Base-by-base conservation (phyloP, 2,888 invertebrate genomes). In the Rhagophthalmus giganteus region DNA sequence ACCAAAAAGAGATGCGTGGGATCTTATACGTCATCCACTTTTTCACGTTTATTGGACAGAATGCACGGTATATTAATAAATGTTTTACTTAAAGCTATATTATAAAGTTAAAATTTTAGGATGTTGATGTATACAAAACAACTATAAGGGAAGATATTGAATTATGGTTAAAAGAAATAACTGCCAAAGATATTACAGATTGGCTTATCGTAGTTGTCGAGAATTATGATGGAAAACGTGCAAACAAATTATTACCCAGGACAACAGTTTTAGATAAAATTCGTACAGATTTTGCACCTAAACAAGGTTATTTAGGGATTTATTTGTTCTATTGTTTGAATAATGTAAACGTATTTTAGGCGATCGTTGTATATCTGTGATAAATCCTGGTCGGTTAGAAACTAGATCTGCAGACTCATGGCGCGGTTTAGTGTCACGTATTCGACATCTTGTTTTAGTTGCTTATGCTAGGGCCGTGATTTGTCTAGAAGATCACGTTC, bases 11-110 rank as follows among this genome's bases (percentile, higher is more conserved):
- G 83, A 82, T 45, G 83, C 86, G 70, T 85, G 87, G 75, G 88
- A 87, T 68, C 81, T 96, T 33, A 79, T 94, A 52, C 88, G 91
- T 61, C 88, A 90, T 64, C 93, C 95, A 7, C 87, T 96, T 72
- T 85, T 97, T 69, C 94, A 97, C 73, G 89, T 93, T 50, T 97
- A 88, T 74, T 94, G 95, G 87, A 94, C 91, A 12, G 95, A 96
- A 72, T 95, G 95, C 81, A 84, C 84, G 72, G 95, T 95, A 79
- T 79, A 84, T 78, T 59, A 6, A 27, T 39, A 13, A 32, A 1
- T 5, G 3, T 11, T 2, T 9, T 25, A 25, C 2, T 37, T 13
- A 8, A 5, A 15, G 7, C 2, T 8, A 14, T 32, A 1, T 8
- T 15, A 7, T 5, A 2, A 30, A n/a, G 11, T 5, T 44, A 14